These are phyloP conservation scores for Sphinx pinastri DNA, from an alignment of 2,888 invertebrate genomes.

Conservation along the genomic window DNA sequence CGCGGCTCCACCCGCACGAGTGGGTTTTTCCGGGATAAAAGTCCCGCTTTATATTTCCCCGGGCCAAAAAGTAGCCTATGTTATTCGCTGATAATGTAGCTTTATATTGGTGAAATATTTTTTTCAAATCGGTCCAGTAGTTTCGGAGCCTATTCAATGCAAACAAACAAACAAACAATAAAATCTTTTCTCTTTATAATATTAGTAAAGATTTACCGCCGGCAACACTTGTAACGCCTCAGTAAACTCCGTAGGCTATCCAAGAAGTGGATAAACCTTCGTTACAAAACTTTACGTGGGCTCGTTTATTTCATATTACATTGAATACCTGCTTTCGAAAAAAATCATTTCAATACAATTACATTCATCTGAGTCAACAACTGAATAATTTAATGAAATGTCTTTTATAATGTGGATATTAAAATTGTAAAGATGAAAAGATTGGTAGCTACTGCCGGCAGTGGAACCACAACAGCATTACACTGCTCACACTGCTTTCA, in stretches of 20 bases:
- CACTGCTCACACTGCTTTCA: neutral
- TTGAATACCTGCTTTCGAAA: neutral
- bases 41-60: too few relatives aligned
- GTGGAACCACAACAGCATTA: conserved; percentile 1
- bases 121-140: too few relatives aligned
- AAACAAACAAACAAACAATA: too few relatives aligned
- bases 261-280: conserved; percentile 5
- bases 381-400: neutral
- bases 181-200: too few relatives aligned
- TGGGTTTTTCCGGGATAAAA: too few relatives aligned
- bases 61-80: too few relatives aligned
- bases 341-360: conserved; percentile 4
- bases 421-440: conserved; percentile 18
- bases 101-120: too few relatives aligned
- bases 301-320: neutral
- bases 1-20: too few relatives aligned
- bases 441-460: conserved; percentile 10
- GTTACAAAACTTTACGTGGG: conserved; percentile 1
- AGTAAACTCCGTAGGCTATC: neutral
- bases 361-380: neutral
- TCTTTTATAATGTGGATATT: conserved; percentile 5
- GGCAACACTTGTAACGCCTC: too few relatives aligned
- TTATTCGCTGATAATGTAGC: too few relatives aligned
- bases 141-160: too few relatives aligned
- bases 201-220: too few relatives aligned